phyloP scores from a whole-genome alignment of 2,113 vertebrate genomes.

The Perca fluviatilis region DNA sequence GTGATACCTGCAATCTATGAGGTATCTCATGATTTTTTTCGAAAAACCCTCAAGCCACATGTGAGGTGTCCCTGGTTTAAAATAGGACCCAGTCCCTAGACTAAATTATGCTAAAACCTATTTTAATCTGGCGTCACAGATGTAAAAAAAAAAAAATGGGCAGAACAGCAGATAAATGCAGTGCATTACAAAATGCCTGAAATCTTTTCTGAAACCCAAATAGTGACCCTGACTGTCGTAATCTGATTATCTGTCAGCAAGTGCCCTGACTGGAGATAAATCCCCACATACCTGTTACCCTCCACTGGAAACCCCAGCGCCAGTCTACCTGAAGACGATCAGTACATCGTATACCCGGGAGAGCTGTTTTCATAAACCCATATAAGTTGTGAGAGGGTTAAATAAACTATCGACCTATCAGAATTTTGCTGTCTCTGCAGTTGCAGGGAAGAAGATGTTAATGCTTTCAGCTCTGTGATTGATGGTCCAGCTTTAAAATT shows the following conservation, averaged over 20 bases:
- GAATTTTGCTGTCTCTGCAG: no score
- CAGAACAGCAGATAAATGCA: not conserved
- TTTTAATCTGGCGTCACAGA: not conserved
- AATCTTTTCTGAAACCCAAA: slow-evolving; percentile 57
- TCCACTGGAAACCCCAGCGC: slow-evolving; percentile 53
- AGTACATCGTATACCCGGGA: not conserved
- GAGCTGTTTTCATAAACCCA: slow-evolving; percentile 16
- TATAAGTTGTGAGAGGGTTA: not conserved
- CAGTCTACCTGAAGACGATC: slow-evolving; percentile 49
- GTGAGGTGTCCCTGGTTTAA: not conserved
- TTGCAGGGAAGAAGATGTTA: no score
- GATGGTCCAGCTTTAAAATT: no score
- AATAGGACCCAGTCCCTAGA: not conserved
- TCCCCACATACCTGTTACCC: slow-evolving; percentile 65
- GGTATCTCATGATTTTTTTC: not conserved
- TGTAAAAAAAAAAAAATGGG: not conserved
- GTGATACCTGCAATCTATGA: not conserved
- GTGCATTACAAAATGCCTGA: slow-evolving; percentile 10
- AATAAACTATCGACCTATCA: no score
- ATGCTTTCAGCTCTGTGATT: no score
- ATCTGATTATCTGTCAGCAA: slow-evolving; percentile 64
- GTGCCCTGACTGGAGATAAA: slow-evolving; percentile 51
- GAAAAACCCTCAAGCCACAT: not conserved
- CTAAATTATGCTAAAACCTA: not conserved
- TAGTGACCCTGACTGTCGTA: slow-evolving; percentile 32